Evolutionary conservation across 2,888 invertebrate species (phyloP).

Genomic region (Zaprionus obscuricornis): DNA sequence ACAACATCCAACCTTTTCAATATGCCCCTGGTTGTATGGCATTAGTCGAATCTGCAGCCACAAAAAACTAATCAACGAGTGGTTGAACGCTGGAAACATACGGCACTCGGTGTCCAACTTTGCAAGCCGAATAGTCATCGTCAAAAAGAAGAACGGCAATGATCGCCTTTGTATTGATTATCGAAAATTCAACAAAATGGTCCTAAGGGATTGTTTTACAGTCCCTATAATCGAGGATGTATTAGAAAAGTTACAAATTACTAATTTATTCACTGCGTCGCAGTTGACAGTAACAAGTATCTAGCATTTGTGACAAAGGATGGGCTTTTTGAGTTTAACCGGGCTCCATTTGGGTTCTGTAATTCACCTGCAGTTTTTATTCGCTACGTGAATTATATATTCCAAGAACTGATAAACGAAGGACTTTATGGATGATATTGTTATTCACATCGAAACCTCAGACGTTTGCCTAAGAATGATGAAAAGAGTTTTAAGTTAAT

Average conservation of each 20-base stretch:
- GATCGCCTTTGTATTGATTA: conserved; percentile 8
- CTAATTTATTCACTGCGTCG: background rate
- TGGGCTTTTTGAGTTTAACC: conserved; percentile 19
- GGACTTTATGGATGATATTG: too few relatives aligned
- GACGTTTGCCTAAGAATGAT: too few relatives aligned
- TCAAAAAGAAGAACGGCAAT: conserved; percentile 1
- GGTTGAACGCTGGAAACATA: too few relatives aligned
- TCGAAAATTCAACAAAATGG: conserved; percentile 12
- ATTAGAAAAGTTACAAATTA: conserved; percentile 1
- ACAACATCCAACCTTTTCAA: too few relatives aligned
- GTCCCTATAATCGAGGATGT: conserved; percentile 14
- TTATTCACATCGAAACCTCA: too few relatives aligned
- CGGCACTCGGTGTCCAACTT: background rate
- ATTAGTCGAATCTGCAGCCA: background rate
- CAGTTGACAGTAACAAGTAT: background rate
- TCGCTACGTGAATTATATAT: conserved; percentile 18
- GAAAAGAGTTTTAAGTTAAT: too few relatives aligned
- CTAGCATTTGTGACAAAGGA: conserved; percentile 15
- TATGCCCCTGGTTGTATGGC: background rate
- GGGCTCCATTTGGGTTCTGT: conserved; percentile 16
- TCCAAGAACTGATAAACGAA: too few relatives aligned
- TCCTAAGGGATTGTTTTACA: conserved; percentile 3
- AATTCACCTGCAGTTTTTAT: conserved; percentile 25
- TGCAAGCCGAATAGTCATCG: conserved; percentile 3
- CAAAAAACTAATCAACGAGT: background rate